Conservation (phyloP, 2,888 invertebrate genomes). For the Gasteruption jaculator region DNA sequence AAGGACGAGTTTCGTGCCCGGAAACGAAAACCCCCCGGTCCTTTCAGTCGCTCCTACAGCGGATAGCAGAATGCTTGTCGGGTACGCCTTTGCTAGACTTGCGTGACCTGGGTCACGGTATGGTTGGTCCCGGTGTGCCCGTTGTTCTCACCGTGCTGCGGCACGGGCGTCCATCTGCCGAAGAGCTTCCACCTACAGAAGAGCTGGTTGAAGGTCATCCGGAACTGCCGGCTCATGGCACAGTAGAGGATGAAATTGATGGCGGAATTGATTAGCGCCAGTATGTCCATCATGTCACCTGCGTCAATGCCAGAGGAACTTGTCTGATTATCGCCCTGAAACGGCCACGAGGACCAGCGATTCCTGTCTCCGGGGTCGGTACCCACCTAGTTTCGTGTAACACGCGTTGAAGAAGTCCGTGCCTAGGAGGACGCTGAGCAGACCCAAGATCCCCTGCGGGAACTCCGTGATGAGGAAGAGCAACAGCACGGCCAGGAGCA, state of each 20-base stretch:
- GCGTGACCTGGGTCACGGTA: slow-evolving; percentile 48
- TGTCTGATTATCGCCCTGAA: too few species aligned
- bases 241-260: slow-evolving; percentile 93
- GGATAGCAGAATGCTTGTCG: slow-evolving; percentile 32
- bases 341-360: too few species aligned
- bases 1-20: too few species aligned
- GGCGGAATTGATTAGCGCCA: slow-evolving; percentile 86
- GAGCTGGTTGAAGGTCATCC: slow-evolving; percentile 71
- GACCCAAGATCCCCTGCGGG: slow-evolving; percentile 74
- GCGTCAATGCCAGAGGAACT: too few species aligned
- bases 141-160: slow-evolving; percentile 42
- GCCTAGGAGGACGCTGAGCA: slow-evolving; percentile 62
- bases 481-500: slow-evolving; percentile 81
- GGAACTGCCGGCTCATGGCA: slow-evolving; percentile 89
- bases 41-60: too few species aligned
- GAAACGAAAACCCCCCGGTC: too few species aligned
- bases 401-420: slow-evolving; percentile 74
- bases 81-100: slow-evolving; percentile 41
- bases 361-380: neutral
- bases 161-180: slow-evolving; percentile 40
- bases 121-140: slow-evolving; percentile 42
- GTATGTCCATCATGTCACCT: slow-evolving; percentile 79
- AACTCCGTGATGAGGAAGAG: slow-evolving; percentile 86
- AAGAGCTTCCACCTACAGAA: slow-evolving; percentile 52
- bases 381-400: slow-evolving; percentile 69